Evolutionary conservation across 30 jellyfish, hydroid and myxozoan genomes (phyloP).

Genomic region (Turritopsis dohrnii): DNA sequence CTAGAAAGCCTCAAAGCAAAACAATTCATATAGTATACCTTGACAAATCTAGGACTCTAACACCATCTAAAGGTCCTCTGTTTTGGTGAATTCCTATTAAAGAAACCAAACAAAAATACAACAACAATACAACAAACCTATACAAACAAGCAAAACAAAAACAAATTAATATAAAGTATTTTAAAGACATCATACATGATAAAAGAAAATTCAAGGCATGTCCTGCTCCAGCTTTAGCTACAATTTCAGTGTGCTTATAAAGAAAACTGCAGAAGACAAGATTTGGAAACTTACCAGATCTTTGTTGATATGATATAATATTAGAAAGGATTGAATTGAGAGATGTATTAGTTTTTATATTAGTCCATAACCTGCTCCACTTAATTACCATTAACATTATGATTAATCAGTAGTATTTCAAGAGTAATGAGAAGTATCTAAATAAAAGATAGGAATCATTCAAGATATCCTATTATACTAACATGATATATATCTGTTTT

Average conservation of each 20-base stretch:
- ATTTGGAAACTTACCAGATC: not conserved
- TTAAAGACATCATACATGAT: not conserved
- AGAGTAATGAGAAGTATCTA: not conserved
- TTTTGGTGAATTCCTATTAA: not conserved
- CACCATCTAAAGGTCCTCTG: conserved; percentile 40
- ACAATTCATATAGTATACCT: conserved; percentile 13
- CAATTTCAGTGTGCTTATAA: too few relatives aligned
- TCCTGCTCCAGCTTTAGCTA: too few relatives aligned
- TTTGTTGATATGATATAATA: not conserved
- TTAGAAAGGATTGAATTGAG: not conserved
- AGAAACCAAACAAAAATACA: not conserved
- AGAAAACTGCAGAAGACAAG: not conserved
- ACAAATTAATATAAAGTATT: too few relatives aligned
- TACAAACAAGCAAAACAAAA: too few relatives aligned
- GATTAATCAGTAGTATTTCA: too few relatives aligned
- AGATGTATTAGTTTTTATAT: not conserved
- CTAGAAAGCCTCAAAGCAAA: not conserved
- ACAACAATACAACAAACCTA: too few relatives aligned
- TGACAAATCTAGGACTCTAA: conserved; percentile 49
- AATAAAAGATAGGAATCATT: not conserved
- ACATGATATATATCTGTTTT: too few relatives aligned
- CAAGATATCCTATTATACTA: too few relatives aligned
- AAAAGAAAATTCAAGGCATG: not conserved
- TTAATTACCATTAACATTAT: not conserved
- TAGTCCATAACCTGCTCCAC: not conserved